These are phyloP conservation scores for Exephanes ischioxanthus DNA, from an alignment of 2,888 invertebrate genomes.

Conservation along the genomic window DNA sequence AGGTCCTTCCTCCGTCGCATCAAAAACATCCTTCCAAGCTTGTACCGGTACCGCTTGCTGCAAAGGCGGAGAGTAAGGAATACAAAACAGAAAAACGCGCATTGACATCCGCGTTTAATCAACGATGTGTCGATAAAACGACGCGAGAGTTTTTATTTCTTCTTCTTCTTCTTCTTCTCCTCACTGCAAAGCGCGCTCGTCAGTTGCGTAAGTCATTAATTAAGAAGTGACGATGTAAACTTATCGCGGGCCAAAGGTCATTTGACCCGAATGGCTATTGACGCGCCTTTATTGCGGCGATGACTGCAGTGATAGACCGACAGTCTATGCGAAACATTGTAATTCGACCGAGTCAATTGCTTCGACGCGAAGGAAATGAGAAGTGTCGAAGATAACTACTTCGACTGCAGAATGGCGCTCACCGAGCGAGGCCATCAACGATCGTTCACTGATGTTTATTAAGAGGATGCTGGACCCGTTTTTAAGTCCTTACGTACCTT, in stretches of 20 bases:
- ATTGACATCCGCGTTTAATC: not conserved
- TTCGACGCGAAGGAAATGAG: no score
- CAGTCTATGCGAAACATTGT: not conserved
- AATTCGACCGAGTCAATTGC: conserved; percentile 3
- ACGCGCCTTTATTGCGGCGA: not conserved
- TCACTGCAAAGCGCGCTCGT: not conserved
- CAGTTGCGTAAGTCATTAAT: not conserved
- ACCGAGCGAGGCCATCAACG: not conserved
- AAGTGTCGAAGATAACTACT: not conserved
- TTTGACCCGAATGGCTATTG: not conserved
- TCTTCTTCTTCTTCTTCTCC: not conserved
- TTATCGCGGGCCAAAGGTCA: conserved; percentile 7
- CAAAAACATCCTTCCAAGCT: conserved; percentile 85
- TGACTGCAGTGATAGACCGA: not conserved
- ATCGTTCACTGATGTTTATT: not conserved
- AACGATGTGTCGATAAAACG: not conserved
- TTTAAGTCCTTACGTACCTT: no score
- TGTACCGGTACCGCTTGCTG: conserved; percentile 86
- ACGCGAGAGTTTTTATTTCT: not conserved
- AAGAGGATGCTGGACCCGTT: no score
- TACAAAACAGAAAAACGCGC: not conserved
- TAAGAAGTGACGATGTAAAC: not conserved
- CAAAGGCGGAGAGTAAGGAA: not conserved
- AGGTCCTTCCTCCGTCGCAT: conserved; percentile 87
- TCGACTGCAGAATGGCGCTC: not conserved